Conservation (phyloP, 1,140 invertebrate species). For the Maconellicoccus hirsutus region DNA sequence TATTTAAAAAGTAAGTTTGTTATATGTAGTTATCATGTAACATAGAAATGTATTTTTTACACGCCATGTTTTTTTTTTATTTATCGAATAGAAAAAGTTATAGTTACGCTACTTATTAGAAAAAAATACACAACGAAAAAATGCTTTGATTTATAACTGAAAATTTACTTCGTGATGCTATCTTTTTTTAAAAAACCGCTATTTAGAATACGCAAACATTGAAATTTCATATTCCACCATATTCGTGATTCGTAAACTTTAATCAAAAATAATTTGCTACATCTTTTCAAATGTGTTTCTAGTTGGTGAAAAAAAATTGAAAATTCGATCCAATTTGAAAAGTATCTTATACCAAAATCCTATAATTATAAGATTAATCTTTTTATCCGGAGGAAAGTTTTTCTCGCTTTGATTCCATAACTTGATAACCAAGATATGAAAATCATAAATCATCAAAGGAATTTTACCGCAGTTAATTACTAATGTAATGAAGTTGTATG, state of each 20-base stretch:
- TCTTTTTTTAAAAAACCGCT: background rate
- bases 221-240: background rate
- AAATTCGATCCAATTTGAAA: background rate
- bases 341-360: background rate
- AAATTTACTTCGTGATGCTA: background rate
- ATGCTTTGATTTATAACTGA: background rate
- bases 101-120: background rate
- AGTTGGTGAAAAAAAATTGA: too few species aligned
- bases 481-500: constrained; percentile 9
- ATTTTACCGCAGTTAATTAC: background rate
- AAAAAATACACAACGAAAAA: background rate
- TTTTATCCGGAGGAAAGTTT: background rate
- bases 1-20: background rate
- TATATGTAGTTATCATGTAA: background rate
- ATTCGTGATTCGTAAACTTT: background rate
- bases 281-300: background rate
- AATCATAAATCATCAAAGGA: background rate
- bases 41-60: background rate
- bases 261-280: too few species aligned
- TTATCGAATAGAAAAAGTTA: background rate
- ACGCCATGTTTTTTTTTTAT: background rate
- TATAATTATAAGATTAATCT: background rate
- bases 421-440: background rate
- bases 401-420: background rate
- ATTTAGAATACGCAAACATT: too few species aligned